phyloP scores from a whole-genome alignment of 2,113 vertebrate species.

The Nycticorax nycticorax region DNA sequence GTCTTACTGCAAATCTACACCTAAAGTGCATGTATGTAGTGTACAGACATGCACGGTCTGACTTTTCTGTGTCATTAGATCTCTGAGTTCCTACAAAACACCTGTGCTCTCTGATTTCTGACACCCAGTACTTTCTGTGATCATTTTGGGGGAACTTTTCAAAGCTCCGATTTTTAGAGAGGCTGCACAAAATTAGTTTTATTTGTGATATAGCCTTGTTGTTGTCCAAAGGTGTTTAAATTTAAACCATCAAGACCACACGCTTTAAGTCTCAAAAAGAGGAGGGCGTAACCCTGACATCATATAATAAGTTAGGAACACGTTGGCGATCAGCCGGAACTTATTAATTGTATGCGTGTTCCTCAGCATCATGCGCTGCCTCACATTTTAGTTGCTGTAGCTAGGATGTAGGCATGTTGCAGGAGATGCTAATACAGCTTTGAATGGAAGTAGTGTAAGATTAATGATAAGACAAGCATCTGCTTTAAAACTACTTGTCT shows the following conservation, averaged over 20 bases:
- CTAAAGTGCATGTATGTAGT: not conserved
- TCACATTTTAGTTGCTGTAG: not conserved
- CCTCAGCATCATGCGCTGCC: not conserved
- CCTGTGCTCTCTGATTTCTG: not conserved
- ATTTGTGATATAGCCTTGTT: not conserved
- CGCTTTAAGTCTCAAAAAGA: not conserved
- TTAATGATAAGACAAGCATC: not conserved
- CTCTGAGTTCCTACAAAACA: not conserved
- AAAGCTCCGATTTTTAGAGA: not conserved
- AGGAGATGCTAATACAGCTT: not conserved
- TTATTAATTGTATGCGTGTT: rapidly evolving
- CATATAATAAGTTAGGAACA: not conserved
- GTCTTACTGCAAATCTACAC: not conserved
- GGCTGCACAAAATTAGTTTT: not conserved
- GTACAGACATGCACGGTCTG: not conserved
- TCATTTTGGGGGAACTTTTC: not conserved
- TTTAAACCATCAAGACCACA: not conserved
- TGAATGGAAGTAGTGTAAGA: not conserved
- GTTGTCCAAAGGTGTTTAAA: not conserved
- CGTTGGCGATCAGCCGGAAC: not conserved
- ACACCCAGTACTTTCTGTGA: not conserved
- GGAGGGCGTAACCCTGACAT: not conserved
- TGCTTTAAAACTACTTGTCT: not conserved
- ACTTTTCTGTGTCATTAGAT: not conserved
- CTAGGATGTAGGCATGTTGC: not conserved